phyloP scores from a whole-genome alignment of 2,888 invertebrate genomes.

The Pasiphila rectangulata region DNA sequence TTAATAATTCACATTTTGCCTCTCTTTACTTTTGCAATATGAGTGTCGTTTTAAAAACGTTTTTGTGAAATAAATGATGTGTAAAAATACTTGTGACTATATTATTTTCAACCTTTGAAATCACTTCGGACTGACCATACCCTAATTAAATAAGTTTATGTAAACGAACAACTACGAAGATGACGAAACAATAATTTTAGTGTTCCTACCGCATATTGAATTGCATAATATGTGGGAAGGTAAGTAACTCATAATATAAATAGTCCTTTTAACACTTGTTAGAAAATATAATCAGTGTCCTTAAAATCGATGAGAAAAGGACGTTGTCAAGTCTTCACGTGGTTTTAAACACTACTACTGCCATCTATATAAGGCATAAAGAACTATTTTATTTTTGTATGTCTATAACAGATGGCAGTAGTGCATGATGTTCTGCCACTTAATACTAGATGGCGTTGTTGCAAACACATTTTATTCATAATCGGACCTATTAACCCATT shows the following conservation, averaged over 20 bases:
- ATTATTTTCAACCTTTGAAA: slow-evolving; percentile 35
- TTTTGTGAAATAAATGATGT: slow-evolving; percentile 75
- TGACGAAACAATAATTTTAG: too few species aligned
- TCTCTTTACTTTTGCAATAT: slow-evolving; percentile 71
- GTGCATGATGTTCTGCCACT: neutral
- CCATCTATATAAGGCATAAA: neutral
- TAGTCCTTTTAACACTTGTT: too few species aligned
- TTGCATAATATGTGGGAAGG: too few species aligned
- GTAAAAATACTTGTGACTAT: slow-evolving; percentile 52
- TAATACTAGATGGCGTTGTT: neutral
- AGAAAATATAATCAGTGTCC: too few species aligned
- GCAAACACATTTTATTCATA: neutral
- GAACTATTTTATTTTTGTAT: neutral
- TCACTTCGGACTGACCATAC: too few species aligned
- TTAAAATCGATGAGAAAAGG: too few species aligned
- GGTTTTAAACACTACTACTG: neutral
- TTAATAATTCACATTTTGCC: slow-evolving; percentile 70
- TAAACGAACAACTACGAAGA: too few species aligned
- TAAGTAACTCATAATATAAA: too few species aligned
- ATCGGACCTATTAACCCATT: neutral
- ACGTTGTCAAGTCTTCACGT: too few species aligned
- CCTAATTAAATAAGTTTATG: too few species aligned
- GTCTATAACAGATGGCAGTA: slow-evolving; percentile 3
- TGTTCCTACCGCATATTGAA: too few species aligned
- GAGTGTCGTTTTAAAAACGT: slow-evolving; percentile 79